Evolutionary conservation across 2,888 invertebrate species (phyloP).

Genomic region (Campopleginae sp.): DNA sequence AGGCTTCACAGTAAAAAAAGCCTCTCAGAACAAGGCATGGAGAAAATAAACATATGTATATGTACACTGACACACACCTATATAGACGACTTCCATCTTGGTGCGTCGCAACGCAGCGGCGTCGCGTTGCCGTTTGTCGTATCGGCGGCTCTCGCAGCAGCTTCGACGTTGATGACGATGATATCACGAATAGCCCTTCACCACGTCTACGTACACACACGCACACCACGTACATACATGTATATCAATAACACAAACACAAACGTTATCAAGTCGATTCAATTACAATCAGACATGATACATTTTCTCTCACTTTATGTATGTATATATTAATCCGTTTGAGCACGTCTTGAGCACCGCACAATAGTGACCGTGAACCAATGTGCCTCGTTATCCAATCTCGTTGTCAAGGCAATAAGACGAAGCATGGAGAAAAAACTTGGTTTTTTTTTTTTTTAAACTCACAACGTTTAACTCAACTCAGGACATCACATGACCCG

Average conservation of each 20-base stretch:
- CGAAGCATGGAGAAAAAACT: not conserved
- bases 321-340: not conserved
- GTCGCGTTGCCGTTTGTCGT: conserved; percentile 57
- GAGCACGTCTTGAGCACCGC: conserved; percentile 10
- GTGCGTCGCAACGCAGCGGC: conserved; percentile 72
- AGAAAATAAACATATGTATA: not conserved
- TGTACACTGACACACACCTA: conserved; percentile 76
- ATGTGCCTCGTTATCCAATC: not conserved
- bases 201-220: conserved; percentile 1
- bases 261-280: not conserved
- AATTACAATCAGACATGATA: conserved; percentile 1
- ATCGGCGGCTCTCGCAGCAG: conserved; percentile 14
- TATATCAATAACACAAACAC: not conserved
- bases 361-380: not conserved
- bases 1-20: not conserved
- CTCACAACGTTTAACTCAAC: not conserved
- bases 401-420: conserved; percentile 15
- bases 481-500: not conserved
- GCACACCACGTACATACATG: not conserved
- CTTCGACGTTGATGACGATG: conserved; percentile 40
- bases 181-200: conserved; percentile 32
- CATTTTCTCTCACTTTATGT: conserved; percentile 1
- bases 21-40: not conserved
- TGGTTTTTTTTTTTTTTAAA: not conserved
- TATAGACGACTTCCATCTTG: conserved; percentile 84